These are phyloP conservation scores for Drosophila recens DNA, from an alignment of 2,888 invertebrate genomes.

Conservation along the genomic window DNA sequence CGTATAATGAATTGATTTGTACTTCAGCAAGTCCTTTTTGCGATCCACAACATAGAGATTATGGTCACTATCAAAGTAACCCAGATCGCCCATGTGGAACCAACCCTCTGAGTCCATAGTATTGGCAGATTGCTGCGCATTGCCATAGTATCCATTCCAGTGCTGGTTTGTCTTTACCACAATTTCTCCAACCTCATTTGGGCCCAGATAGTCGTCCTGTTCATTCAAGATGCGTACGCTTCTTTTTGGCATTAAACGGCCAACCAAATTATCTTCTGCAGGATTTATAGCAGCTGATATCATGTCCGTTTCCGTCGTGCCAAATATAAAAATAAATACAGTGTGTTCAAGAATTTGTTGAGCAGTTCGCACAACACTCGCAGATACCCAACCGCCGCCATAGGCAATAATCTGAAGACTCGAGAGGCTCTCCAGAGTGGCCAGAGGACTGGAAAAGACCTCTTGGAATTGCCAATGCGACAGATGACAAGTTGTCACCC, in stretches of 20 bases:
- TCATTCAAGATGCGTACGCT: constrained; percentile 66
- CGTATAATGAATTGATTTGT: constrained; percentile 64
- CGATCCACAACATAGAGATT: constrained; percentile 71
- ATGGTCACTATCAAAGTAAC: constrained; percentile 75
- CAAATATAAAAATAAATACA: constrained; percentile 39
- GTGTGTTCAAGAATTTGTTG: constrained; percentile 25
- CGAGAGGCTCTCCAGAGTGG: constrained; percentile 30
- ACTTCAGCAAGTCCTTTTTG: constrained; percentile 76
- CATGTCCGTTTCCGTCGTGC: constrained; percentile 57
- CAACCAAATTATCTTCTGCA: constrained; percentile 49
- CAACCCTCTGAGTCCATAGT: constrained; percentile 68
- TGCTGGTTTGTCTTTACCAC: constrained; percentile 33
- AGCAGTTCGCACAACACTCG: constrained; percentile 8
- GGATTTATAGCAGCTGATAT: constrained; percentile 30
- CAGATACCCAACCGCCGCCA: constrained; percentile 46
- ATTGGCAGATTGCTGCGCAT: constrained; percentile 53
- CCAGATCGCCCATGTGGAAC: constrained; percentile 81
- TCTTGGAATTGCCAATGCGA: constrained; percentile 63
- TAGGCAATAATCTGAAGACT: constrained; percentile 32
- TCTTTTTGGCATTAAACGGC: constrained; percentile 47
- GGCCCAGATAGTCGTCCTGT: constrained; percentile 51
- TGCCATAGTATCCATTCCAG: constrained; percentile 78
- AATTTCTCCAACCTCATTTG: constrained; percentile 74
- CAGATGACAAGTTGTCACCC: constrained; percentile 39
- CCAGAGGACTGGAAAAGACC: constrained; percentile 43